Percentiles rank a stretch among this genome's conserved stretches.
phyloP scores from a whole-genome alignment of 1,140 invertebrate genomes.

The Penaeus vannamei region DNA sequence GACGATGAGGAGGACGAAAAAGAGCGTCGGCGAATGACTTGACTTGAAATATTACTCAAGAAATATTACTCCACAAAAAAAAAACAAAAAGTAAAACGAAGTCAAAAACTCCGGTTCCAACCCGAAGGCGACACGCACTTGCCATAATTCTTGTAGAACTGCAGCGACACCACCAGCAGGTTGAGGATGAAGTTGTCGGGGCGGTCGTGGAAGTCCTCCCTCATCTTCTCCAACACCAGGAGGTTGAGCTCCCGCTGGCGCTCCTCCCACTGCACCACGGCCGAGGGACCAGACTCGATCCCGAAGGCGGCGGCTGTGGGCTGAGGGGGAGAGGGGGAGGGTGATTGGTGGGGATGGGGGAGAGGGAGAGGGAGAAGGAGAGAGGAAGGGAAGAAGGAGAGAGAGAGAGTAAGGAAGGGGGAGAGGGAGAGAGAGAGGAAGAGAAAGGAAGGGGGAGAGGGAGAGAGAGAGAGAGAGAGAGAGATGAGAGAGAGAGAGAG shows the following conservation, averaged over 20 bases:
- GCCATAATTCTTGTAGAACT: constrained; percentile 85
- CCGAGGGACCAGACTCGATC: not conserved
- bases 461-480: too few species aligned
- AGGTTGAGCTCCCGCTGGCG: constrained; percentile 72
- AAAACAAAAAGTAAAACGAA: not conserved
- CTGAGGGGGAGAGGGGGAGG: constrained; percentile 12
- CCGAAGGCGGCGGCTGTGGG: not conserved
- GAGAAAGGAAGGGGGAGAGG: too few species aligned
- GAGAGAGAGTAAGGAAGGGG: too few species aligned
- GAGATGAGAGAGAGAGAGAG: too few species aligned
- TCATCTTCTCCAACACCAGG: constrained; percentile 73
- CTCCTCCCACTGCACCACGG: constrained; percentile 70
- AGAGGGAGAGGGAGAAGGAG: not conserved
- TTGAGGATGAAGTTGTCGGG: constrained; percentile 82
- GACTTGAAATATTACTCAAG: too few species aligned
- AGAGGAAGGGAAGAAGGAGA: too few species aligned
- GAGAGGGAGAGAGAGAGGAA: too few species aligned
- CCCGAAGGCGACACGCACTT: constrained; percentile 75
- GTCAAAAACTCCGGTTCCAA: not conserved
- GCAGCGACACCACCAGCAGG: constrained; percentile 81
- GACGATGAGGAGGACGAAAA: too few species aligned
- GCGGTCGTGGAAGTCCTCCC: constrained; percentile 77
- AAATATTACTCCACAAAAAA: not conserved
- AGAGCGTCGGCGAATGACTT: too few species aligned
- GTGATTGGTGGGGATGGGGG: not conserved